phyloP scores from a whole-genome alignment of 2,113 vertebrate species.

The Micronycteris hirsuta region DNA sequence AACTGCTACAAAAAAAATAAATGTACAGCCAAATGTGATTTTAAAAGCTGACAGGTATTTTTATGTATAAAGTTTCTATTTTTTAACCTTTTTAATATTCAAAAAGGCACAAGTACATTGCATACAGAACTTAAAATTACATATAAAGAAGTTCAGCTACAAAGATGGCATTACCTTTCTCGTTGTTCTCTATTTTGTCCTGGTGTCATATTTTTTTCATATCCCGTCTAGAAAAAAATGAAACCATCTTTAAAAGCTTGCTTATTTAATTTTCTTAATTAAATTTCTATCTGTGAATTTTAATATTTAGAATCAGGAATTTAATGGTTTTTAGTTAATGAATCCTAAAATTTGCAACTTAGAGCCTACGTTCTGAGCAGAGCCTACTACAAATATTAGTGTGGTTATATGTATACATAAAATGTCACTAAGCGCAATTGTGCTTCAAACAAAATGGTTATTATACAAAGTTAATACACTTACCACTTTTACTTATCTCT shows the following conservation, averaged over 20 bases:
- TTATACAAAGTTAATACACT: not conserved
- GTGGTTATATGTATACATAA: not conserved
- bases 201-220: conserved; percentile 80
- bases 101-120: conserved; percentile 12
- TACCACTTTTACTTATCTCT: not conserved
- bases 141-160: not conserved
- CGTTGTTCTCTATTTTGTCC: conserved; percentile 77
- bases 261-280: not conserved
- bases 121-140: not conserved
- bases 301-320: not conserved
- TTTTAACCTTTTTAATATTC: not conserved
- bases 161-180: conserved; percentile 84
- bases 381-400: not conserved
- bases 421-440: not conserved
- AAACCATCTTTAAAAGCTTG: not conserved
- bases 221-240: conserved; percentile 78
- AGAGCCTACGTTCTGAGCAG: not conserved
- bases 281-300: not conserved
- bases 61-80: not conserved
- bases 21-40: not conserved
- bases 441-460: not conserved
- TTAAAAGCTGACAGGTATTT: not conserved
- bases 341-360: not conserved
- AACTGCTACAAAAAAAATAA: conserved; percentile 16
- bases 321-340: not conserved